Conservation (phyloP, 1,140 invertebrate species). For the Drosophila sp. region DNA sequence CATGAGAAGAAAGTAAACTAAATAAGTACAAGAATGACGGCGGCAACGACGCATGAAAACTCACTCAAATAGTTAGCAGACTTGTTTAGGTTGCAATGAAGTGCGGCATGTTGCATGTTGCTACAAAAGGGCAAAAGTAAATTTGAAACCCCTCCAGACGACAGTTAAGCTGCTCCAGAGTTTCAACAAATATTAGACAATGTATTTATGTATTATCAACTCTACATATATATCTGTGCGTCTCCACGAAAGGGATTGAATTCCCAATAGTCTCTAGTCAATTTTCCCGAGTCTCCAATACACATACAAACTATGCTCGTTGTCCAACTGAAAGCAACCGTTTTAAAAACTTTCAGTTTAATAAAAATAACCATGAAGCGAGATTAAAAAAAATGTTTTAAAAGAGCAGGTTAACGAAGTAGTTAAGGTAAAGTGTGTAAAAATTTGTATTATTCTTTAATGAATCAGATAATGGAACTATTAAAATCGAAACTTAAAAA, state of each 20-base stretch:
- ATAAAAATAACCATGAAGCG: neutral
- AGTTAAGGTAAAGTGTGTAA: too few species aligned
- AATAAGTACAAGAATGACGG: conserved; percentile 57
- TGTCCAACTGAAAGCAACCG: conserved; percentile 7
- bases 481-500: too few species aligned
- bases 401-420: too few species aligned
- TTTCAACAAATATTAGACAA: conserved; percentile 71
- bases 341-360: neutral
- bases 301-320: neutral
- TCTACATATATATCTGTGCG: neutral
- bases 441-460: too few species aligned
- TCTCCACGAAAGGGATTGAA: conserved; percentile 10
- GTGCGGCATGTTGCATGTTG: conserved; percentile 55
- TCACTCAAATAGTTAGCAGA: conserved; percentile 74
- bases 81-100: conserved; percentile 77
- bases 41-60: conserved; percentile 63
- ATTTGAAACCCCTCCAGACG: conserved; percentile 66
- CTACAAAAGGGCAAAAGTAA: conserved; percentile 31
- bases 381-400: too few species aligned
- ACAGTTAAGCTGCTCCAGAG: conserved; percentile 63
- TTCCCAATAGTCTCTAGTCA: conserved; percentile 11
- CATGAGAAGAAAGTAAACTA: conserved; percentile 32
- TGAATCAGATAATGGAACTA: too few species aligned
- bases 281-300: neutral
- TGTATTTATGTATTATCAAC: conserved; percentile 70